Conservation (phyloP, 2,888 invertebrate genomes). For the Tubiluchus corallicola region DNA sequence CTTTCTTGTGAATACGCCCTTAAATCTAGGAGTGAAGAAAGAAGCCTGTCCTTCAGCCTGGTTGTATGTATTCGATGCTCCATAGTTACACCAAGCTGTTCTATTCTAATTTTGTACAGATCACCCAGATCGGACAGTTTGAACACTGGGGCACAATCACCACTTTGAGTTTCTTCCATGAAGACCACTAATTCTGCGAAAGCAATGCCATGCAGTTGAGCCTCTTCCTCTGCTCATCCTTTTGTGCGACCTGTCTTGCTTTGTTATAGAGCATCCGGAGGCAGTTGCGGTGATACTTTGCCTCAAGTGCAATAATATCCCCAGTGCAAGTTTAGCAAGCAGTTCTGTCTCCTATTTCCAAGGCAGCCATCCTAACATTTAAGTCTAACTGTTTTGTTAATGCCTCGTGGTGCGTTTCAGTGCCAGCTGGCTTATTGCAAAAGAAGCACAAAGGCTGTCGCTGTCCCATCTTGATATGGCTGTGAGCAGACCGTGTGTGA, state of each 20-base stretch:
- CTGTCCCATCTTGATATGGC: neutral
- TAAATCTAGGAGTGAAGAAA: neutral
- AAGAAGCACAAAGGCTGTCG: neutral
- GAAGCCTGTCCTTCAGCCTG: conserved; percentile 3
- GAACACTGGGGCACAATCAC: neutral
- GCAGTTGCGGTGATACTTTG: conserved; percentile 3
- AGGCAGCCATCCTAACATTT: neutral
- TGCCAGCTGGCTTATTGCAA: conserved; percentile 3
- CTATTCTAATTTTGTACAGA: neutral
- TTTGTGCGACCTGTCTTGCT: neutral
- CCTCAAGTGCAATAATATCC: neutral
- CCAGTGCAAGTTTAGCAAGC: neutral
- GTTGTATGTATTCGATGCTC: neutral
- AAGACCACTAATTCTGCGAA: neutral
- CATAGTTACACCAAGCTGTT: neutral
- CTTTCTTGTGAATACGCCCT: neutral
- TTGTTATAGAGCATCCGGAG: neutral
- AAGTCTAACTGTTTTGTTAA: neutral
- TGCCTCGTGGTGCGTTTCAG: neutral
- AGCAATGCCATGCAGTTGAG: neutral
- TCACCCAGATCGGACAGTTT: neutral
- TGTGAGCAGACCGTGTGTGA: neutral
- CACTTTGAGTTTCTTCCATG: neutral
- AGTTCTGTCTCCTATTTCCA: neutral
- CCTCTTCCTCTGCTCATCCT: neutral